Percentiles rank a stretch among this genome's conserved stretches.
phyloP scores from a whole-genome alignment of 2,888 invertebrate genomes.

The Coleophora deauratella region DNA sequence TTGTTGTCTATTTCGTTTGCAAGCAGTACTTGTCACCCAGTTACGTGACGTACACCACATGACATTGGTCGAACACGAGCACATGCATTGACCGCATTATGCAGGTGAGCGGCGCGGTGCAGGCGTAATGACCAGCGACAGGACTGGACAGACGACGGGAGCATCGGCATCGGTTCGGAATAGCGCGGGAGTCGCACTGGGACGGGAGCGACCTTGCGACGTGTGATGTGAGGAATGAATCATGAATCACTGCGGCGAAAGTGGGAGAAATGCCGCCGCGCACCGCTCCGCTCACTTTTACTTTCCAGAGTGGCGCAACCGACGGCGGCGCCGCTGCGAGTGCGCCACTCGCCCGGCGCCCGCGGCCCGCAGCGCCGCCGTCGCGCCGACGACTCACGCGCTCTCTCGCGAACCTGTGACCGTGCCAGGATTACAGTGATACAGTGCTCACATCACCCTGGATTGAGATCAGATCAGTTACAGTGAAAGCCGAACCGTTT shows the following conservation, averaged over 20 bases:
- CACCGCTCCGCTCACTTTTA: slow-evolving; percentile 60
- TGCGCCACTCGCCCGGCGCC: slow-evolving; percentile 71
- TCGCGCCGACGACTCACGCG: slow-evolving; percentile 52
- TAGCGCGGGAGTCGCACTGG: slow-evolving; percentile 54
- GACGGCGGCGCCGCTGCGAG: slow-evolving; percentile 58
- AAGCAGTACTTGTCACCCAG: background rate
- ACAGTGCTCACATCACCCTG: slow-evolving; percentile 53
- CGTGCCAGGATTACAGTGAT: slow-evolving; percentile 70
- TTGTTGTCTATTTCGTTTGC: too few relatives aligned
- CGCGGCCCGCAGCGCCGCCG: slow-evolving; percentile 70
- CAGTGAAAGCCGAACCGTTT: slow-evolving; percentile 58
- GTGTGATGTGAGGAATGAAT: slow-evolving; percentile 22
- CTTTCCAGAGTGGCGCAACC: slow-evolving; percentile 72
- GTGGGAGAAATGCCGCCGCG: slow-evolving; percentile 69
- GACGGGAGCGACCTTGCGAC: slow-evolving; percentile 61
- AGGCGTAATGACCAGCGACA: slow-evolving; percentile 5
- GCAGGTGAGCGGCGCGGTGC: slow-evolving; percentile 9
- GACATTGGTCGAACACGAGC: slow-evolving; percentile 15
- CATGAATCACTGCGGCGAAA: slow-evolving; percentile 67
- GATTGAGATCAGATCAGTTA: slow-evolving; percentile 53
- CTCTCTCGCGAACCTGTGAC: slow-evolving; percentile 39
- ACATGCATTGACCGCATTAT: slow-evolving; percentile 16
- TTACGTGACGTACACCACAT: slow-evolving; percentile 6
- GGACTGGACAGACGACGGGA: slow-evolving; percentile 26
- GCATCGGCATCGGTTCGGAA: slow-evolving; percentile 23